Evolutionary conservation across 2,888 invertebrate genomes (phyloP).

Genomic region (Diaperis boleti): DNA sequence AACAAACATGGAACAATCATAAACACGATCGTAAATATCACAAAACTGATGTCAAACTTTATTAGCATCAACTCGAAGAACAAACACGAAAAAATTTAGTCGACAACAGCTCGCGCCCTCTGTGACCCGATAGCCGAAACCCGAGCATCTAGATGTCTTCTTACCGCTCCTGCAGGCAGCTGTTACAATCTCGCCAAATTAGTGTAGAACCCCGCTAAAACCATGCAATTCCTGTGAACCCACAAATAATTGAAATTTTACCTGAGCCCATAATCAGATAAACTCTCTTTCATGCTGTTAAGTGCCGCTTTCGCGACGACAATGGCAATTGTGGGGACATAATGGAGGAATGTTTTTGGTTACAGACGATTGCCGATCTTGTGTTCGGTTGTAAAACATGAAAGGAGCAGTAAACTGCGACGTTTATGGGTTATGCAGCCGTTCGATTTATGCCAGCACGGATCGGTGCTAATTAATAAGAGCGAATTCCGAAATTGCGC

Average conservation of each 20-base stretch:
- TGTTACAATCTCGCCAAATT: no score
- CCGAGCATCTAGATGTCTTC: no score
- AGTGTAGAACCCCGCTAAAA: no score
- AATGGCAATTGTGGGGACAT: neutral
- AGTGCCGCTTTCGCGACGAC: neutral
- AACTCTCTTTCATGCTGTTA: neutral
- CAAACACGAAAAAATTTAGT: neutral
- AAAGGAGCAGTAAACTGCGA: neutral
- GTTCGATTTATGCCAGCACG: neutral
- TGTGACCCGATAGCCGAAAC: neutral
- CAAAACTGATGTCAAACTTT: conserved; percentile 18
- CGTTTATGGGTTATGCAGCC: neutral
- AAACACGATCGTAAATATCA: conserved; percentile 8
- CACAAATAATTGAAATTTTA: no score
- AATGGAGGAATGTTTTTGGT: neutral
- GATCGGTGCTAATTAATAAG: neutral
- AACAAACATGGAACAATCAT: conserved; percentile 20
- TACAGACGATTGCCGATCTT: neutral
- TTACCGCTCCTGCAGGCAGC: no score
- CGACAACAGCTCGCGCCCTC: conserved; percentile 2
- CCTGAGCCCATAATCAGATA: neutral
- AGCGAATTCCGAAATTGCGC: neutral
- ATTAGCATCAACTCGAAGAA: neutral
- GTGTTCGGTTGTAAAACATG: neutral
- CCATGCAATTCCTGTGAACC: no score